Evolutionary conservation across 30 jellyfish, hydroid and myxozoan species (phyloP), one percentile per base, ranked within the genome.

Genomic region (Clytia hemisphaerica): DNA sequence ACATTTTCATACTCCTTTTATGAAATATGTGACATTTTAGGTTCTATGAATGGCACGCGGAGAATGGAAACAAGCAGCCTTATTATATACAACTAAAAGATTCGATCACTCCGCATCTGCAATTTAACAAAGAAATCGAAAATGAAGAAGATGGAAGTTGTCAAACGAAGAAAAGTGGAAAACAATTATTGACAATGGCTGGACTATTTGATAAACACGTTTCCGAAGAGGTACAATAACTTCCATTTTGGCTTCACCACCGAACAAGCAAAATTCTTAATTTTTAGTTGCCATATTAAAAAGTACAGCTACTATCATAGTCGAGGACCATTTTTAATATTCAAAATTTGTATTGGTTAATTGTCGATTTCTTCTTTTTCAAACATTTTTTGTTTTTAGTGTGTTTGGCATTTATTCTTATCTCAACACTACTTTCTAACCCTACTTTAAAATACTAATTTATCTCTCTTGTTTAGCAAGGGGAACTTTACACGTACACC

Each of bases 21-120:
- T 9, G 14, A 7, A 7, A 5, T 55, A 29, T 32, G 24, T 37
- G 6, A 0, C 2, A 22, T 30, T 75, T 16, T 30, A 75, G 87
- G 21, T 88, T 80, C 63, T 88, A 50, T 45, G 97, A 88, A 76
- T 88, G 97, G 97, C 58, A 74, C 7, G 66, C 55, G 16, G 47
- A 70, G 37, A 67, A 45, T 36, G 83, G 82, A 3, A 66, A 48
- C 58, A 88, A 88, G 78, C 97, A 88, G 58, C 97, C 97, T 7
- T 88, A 80, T 50, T 88, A 81, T 44, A 15, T 88, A 19, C 81
- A 69, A 25, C 37, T 72, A 33, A 61, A 50, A 31, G 85, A 58
- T 16, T 58, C 44, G 2, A 53, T 18, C 33, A 18, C 15, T 16
- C 80, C 49, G 4, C 63, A 49, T 30, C 45, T 57, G 6, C 77